phyloP scores from a whole-genome alignment of 2,797 vertebrate genomes.

The Crax fasciolata region DNA sequence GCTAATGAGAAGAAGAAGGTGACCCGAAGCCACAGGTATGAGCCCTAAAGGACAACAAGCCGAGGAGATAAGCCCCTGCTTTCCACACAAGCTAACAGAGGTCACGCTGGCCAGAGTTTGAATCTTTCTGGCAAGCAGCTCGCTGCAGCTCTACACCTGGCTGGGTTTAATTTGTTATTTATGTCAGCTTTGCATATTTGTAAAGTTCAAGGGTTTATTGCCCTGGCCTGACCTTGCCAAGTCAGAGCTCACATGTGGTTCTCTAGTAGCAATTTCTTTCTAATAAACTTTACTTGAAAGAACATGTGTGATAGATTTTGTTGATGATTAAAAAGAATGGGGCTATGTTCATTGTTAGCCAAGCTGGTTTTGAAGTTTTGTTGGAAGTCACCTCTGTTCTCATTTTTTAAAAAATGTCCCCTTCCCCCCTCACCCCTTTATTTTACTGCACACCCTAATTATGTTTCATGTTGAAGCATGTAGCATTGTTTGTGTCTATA shows the following conservation, averaged over 20 bases:
- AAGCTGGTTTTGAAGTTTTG: constrained; percentile 86
- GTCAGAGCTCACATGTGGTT: constrained; percentile 88
- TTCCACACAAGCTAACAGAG: constrained; percentile 79
- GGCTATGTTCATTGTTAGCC: constrained; percentile 82
- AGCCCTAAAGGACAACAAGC: constrained; percentile 70
- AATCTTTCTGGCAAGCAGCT: constrained; percentile 77
- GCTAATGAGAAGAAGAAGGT: constrained; percentile 66
- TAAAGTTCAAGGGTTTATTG: constrained; percentile 90
- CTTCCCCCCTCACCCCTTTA: constrained; percentile 72
- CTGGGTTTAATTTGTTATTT: constrained; percentile 90
- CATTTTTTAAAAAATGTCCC: constrained; percentile 67
- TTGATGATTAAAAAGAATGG: constrained; percentile 87
- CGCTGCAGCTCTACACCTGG: constrained; percentile 83
- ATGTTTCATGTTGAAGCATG: constrained; percentile 57
- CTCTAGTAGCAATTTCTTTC: constrained; percentile 88
- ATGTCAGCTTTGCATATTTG: constrained; percentile 91
- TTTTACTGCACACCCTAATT: constrained; percentile 75
- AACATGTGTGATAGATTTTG: constrained; percentile 89
- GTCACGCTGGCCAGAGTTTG: constrained; percentile 70
- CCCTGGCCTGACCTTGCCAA: constrained; percentile 88
- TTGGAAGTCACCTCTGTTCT: constrained; percentile 82
- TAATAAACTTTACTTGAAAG: constrained; percentile 89
- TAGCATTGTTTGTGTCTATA: constrained; percentile 61
- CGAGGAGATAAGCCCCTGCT: constrained; percentile 76
- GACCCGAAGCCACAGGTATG: constrained; percentile 69